Base-by-base conservation (phyloP, 92 coral and sea anemone species). In the Pocillopora meandrina region DNA sequence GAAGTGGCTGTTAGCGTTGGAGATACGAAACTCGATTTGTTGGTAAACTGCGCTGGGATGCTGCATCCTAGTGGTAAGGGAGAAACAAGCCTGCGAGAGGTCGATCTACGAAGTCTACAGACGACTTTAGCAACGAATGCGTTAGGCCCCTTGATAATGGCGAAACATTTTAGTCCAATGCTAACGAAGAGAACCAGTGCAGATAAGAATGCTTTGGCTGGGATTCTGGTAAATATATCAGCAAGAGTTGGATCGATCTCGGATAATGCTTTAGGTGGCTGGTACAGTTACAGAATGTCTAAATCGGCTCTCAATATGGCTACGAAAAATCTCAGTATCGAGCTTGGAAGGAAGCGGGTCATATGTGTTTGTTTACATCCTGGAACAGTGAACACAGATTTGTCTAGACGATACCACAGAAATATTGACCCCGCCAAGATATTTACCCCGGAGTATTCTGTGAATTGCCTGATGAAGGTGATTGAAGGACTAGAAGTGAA, bases 261-360 rank as follows among this genome's bases (percentile, higher is more conserved):
- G 8, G 94, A 81, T 36, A 91, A 91, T 57, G 67, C 69, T 3
- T 81, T 85, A 2, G 94, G 94, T 11, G 94, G 94, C 1, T 91
- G 94, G 94, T 91, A 91, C 75, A 88, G 92, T 74, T 91, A 88
- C 34, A 71, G 94, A 21, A 69, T 88, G 82, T 88, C 92, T 20
- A 91, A 91, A 71, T 76, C 90, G 9, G 92, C 94, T 12, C 82
- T 91, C 80, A 91, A 88, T 58, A 91, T 91, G 92, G 92, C 90
- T 1, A 91, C 94, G 42, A 91, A 91, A 77, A 91, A 79, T 23
- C 82, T 91, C 61, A 85, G 94, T 49, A 85, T 91, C 67, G 94
- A 91, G 20, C 84, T 91, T 12, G 93, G 93, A 34, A 73, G 91
- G 57, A 80, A 86, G 23, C 47, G 56, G 0, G 82, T 91, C 3